Percentiles rank a stretch among this genome's conserved stretches.
Conservation (phyloP, 2,113 vertebrate genomes). For the Eira barbara region DNA sequence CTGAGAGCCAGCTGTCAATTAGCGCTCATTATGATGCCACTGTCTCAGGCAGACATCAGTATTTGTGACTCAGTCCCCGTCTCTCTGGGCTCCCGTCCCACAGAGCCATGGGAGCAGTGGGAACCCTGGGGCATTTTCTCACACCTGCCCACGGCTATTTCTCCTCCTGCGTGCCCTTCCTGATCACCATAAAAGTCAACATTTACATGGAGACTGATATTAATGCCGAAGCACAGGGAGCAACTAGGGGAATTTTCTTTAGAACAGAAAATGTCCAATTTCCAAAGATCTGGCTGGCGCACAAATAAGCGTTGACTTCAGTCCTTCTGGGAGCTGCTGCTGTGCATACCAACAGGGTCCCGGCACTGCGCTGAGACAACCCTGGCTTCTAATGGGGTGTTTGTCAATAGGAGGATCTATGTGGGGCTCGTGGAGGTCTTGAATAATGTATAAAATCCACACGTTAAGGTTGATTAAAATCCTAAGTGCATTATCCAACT, state of each 20-base stretch:
- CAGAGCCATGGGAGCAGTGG: not conserved
- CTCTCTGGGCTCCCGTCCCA: not conserved
- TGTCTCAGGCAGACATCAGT: not conserved
- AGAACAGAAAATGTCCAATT: slow-evolving; percentile 68
- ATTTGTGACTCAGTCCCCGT: not conserved
- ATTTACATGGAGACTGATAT: slow-evolving; percentile 47
- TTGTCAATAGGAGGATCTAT: slow-evolving; percentile 75
- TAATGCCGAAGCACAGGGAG: slow-evolving; percentile 30
- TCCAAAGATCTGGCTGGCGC: slow-evolving; percentile 61
- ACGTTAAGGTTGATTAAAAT: slow-evolving; percentile 76
- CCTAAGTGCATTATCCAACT: slow-evolving; percentile 66
- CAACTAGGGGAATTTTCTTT: slow-evolving; percentile 54
- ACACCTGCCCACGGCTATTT: not conserved
- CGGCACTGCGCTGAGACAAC: slow-evolving; percentile 7
- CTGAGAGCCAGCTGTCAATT: not conserved
- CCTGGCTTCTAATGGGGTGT: slow-evolving; percentile 55
- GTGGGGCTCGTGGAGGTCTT: slow-evolving; percentile 57
- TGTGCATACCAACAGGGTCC: slow-evolving; percentile 59
- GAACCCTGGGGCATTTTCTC: not conserved
- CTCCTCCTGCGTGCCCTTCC: not conserved
- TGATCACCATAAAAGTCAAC: not conserved
- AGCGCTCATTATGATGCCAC: not conserved
- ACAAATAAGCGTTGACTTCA: slow-evolving; percentile 68
- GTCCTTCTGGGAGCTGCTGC: slow-evolving; percentile 47
- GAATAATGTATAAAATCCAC: slow-evolving; percentile 80